Evolutionary conservation across 2,797 vertebrate species (phyloP), one percentile per base, ranked within the genome.

Genomic region (Coilia nasus): DNA sequence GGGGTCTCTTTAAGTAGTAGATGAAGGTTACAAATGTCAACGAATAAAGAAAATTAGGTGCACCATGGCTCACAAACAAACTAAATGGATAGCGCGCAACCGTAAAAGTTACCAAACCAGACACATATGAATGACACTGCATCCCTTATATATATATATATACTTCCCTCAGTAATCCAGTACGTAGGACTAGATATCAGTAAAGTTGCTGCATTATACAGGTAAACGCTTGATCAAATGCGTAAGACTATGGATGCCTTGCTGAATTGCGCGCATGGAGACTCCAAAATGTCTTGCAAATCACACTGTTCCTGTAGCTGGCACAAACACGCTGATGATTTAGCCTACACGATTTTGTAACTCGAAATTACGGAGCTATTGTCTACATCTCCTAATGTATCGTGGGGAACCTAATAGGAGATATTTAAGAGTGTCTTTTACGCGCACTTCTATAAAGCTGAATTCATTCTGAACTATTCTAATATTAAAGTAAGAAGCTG

Each of bases 21-120:
- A 94, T 11, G 23, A 2, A 1, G 17, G 28, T 71, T 7, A 3
- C 11, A 17, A 54, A 54, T 2, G 14, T 14, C 7, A 54, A 54
- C 50, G 7, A 3, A 54, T 54, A 14, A 28, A 67, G 7, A 23
- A 64, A 25, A 62, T 71, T 3, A 35, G 50, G 1, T 54, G 50
- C 50, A 54, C 50, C 50, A 54, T 54, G 31, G 3, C 28, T 59
- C 57, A 59, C 17, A 5, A 7, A 59, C 17, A 5, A 7, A 59
- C 57, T 19, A 19, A 59, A 19, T 59, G 57, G 17, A 21, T 59
- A 59, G 21, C 17, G 57, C 57, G 19, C 57, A 19, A 11, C 57
- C 17, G 35, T 15, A 78, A 78, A 21, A 17, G 31, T 15, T 14
- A 78, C 19, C 25, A 3, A 71, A 71, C 7, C 14, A 78, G 25